Base-by-base conservation (phyloP, 2,888 invertebrate species). In the Euclidia mi region DNA sequence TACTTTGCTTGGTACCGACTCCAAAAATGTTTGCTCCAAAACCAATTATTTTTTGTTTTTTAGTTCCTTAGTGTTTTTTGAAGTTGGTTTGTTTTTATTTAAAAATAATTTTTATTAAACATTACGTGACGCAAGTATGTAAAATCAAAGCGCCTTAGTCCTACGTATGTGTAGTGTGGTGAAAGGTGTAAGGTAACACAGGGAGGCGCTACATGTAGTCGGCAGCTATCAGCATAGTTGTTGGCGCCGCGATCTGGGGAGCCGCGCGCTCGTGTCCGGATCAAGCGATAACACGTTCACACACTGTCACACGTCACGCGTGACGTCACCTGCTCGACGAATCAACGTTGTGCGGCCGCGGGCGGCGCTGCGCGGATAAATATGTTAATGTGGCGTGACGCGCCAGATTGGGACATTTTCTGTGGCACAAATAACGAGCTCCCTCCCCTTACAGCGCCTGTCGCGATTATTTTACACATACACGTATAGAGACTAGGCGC, bases 331-430 rank as follows among this genome's bases (percentile, higher is more conserved):
- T 40, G 18, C 18, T 7, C 9, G 29, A 11, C 12, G 29, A 47
- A 29, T 29, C 29, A 9, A 29, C 37, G 9, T 1, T 3, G 12
- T 7, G 20, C 6, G n/a, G 20, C 20, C 20, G 12, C 31, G 29
- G 15, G 14, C 17, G 25, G 41, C 14, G 20, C 14, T 17, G 35
- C 17, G 28, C 17, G 32, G 28, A 14, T 47, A 44, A 52, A 29
- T 48, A 62, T 67, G 63, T 31, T 45, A 51, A 56, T 46, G 51
- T 14, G 43, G 20, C 15, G 45, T 35, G 40, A 47, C 44, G 68
- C 31, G 37, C 10, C 56, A 56, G 34, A 51, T 56, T 45, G 29
- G 31, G 31, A 42, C 14, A 46, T 40, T 51, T 31, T 48, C 32
- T 32, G 20, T 42, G 11, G 11, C 38, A 34, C 14, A 10, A 35